Percentiles rank a stretch among this genome's conserved stretches.
Evolutionary conservation across 2,113 vertebrate species (phyloP).

Genomic region (Cyanoliseus patagonus): DNA sequence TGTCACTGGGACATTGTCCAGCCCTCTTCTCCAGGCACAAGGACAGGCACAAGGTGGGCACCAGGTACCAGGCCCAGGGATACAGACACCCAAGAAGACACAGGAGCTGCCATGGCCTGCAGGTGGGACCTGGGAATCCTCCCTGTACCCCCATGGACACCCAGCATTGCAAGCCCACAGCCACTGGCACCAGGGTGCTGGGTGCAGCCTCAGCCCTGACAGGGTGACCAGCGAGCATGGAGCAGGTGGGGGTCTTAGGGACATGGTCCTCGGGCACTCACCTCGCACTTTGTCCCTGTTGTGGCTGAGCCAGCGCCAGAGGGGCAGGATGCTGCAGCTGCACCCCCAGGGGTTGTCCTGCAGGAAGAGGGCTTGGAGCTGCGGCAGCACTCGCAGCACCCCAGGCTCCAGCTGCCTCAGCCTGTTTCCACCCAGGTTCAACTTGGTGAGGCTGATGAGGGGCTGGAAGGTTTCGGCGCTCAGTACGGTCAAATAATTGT

Average conservation of each 20-base stretch:
- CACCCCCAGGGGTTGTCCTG: conserved; percentile 78
- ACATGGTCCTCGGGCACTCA: conserved; percentile 10
- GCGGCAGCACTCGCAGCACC: conserved; percentile 25
- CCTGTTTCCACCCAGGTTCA: conserved; percentile 69
- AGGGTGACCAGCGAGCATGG: rapidly evolving
- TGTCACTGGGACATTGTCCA: background rate
- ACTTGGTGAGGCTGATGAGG: conserved; percentile 36
- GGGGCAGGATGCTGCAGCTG: conserved; percentile 71
- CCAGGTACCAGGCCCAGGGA: background rate
- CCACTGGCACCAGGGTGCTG: background rate
- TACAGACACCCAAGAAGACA: background rate
- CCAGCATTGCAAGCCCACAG: rapidly evolving
- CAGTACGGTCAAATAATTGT: conserved; percentile 66
- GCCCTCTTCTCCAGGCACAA: background rate
- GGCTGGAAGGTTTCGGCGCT: conserved; percentile 63
- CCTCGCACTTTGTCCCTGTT: conserved; percentile 69
- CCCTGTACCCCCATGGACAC: rapidly evolving
- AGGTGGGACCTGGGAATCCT: background rate
- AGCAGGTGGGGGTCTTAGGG: rapidly evolving
- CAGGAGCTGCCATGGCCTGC: background rate
- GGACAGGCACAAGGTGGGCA: background rate
- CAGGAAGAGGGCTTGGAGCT: conserved; percentile 57
- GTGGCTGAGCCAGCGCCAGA: conserved; percentile 71
- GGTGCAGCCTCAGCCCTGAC: background rate
- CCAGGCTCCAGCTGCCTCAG: conserved; percentile 49